phyloP scores from a whole-genome alignment of 2,113 vertebrate genomes.

The Anguilla japonica region DNA sequence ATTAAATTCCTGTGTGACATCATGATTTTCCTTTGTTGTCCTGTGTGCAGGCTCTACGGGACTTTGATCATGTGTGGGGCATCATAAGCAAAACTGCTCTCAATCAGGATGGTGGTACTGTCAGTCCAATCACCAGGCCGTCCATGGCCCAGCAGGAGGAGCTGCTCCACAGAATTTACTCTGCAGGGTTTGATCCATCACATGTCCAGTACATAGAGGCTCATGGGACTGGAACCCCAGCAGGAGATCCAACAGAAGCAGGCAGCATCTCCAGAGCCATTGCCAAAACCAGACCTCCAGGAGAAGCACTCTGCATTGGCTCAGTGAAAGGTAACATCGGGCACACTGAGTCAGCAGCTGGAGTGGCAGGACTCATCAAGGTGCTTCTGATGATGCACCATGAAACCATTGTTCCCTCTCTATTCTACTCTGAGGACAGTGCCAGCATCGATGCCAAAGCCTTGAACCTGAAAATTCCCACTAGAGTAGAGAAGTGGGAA shows the following conservation, averaged over 20 bases:
- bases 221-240: slow-evolving; percentile 77
- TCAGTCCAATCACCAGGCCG: slow-evolving; percentile 73
- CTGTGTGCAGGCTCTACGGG: slow-evolving; percentile 68
- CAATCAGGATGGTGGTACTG: slow-evolving; percentile 74
- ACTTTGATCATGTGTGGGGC: slow-evolving; percentile 77
- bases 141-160: slow-evolving; percentile 74
- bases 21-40: slow-evolving; percentile 21
- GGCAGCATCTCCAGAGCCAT: slow-evolving; percentile 68
- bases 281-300: slow-evolving; percentile 58
- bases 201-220: slow-evolving; percentile 78
- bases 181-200: slow-evolving; percentile 55
- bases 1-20: neutral
- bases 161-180: slow-evolving; percentile 73
- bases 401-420: slow-evolving; percentile 76
- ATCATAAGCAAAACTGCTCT: slow-evolving; percentile 73
- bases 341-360: slow-evolving; percentile 82
- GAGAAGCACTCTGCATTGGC: slow-evolving; percentile 64
- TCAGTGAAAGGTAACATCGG: slow-evolving; percentile 84
- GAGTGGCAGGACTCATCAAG: slow-evolving; percentile 82
- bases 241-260: slow-evolving; percentile 76
- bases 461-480: slow-evolving; percentile 71
- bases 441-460: slow-evolving; percentile 69
- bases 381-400: slow-evolving; percentile 87
- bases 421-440: slow-evolving; percentile 74
- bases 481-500: slow-evolving; percentile 70